Percentiles rank a stretch among this genome's conserved stretches.
phyloP scores from a whole-genome alignment of 2,113 vertebrate genomes.

The Chiloscyllium plagiosum region DNA sequence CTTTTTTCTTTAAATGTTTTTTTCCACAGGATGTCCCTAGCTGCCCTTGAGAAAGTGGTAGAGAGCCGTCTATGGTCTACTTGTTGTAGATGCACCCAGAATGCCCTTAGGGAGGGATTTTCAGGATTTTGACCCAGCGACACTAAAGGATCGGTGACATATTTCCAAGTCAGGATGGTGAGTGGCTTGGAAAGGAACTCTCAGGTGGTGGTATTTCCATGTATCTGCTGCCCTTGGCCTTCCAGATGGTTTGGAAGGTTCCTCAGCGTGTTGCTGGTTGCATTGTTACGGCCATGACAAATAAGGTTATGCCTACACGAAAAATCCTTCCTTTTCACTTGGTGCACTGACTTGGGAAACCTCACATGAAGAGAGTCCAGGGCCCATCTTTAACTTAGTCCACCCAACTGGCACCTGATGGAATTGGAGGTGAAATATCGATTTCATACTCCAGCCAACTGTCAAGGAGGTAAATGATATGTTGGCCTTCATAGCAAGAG shows the following conservation, averaged over 20 bases:
- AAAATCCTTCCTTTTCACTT: not conserved
- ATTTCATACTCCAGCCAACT: no score
- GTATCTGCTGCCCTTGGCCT: not conserved
- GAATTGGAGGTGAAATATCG: no score
- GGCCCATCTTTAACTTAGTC: no score
- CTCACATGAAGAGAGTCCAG: not conserved
- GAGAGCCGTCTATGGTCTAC: not conserved
- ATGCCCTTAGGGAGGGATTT: not conserved
- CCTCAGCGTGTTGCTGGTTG: no score
- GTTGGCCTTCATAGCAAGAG: no score
- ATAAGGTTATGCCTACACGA: not conserved
- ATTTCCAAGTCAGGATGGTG: not conserved
- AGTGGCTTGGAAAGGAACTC: no score
- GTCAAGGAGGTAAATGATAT: no score
- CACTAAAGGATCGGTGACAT: not conserved
- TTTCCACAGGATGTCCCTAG: not conserved
- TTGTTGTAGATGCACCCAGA: not conserved
- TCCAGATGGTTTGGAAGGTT: not conserved
- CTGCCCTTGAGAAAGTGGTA: not conserved
- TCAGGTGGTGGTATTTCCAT: not conserved
- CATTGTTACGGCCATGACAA: not conserved
- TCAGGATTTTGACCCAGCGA: not conserved
- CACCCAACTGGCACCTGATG: no score
- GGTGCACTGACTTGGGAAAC: not conserved
- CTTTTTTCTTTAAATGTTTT: not conserved